phyloP scores from a whole-genome alignment of 1,140 invertebrate genomes.

The Anoplophora glabripennis region DNA sequence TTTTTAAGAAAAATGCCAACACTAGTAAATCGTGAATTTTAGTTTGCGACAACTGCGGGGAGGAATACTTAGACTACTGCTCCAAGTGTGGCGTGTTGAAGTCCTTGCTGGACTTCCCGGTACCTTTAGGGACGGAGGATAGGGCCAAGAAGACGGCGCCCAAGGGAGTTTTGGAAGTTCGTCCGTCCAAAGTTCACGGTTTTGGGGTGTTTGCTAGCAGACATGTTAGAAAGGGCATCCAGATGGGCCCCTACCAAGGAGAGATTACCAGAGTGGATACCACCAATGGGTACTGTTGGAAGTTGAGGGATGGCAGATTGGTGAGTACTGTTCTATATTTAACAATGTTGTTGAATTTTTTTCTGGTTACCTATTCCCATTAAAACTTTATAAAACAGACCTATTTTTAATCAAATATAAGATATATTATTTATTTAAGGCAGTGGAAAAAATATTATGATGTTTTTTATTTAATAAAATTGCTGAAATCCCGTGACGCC shows the following conservation, averaged over 20 bases:
- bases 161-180: constrained; percentile 15
- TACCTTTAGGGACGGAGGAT: constrained; percentile 19
- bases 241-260: constrained; percentile 51
- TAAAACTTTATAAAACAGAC: too few relatives aligned
- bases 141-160: constrained; percentile 20
- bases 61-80: constrained; percentile 29
- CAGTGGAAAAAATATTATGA: too few relatives aligned
- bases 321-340: background rate
- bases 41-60: constrained; percentile 34
- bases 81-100: constrained; percentile 27
- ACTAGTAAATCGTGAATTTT: too few relatives aligned
- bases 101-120: constrained; percentile 17
- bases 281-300: constrained; percentile 45
- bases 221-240: constrained; percentile 44
- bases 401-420: too few relatives aligned
- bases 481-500: too few relatives aligned
- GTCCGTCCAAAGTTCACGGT: constrained; percentile 30
- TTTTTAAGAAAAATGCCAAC: too few relatives aligned
- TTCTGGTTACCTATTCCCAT: too few relatives aligned
- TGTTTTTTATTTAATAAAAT: too few relatives aligned
- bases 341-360: too few relatives aligned
- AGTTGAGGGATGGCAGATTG: constrained; percentile 26
- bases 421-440: too few relatives aligned
- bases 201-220: constrained; percentile 48
- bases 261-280: constrained; percentile 19